These are phyloP conservation scores for Calypte anna DNA, from an alignment of 2,113 vertebrate species.

Conservation along the genomic window DNA sequence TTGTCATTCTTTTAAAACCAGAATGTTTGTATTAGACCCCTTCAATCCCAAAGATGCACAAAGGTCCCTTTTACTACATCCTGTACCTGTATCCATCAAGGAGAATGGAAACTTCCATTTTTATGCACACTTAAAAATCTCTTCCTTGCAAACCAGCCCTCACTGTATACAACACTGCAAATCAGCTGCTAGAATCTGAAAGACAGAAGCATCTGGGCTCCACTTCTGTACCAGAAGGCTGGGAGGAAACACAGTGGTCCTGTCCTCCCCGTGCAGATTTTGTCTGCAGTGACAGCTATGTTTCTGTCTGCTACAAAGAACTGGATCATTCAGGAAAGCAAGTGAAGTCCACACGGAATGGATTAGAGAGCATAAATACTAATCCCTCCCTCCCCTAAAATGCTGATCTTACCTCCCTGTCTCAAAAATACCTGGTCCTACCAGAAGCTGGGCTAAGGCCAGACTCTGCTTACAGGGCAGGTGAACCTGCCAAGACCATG, in stretches of 20 bases:
- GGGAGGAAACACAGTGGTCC: background rate
- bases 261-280: background rate
- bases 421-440: background rate
- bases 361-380: background rate
- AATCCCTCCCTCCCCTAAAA: background rate
- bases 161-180: background rate
- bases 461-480: background rate
- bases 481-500: background rate
- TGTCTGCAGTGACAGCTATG: background rate
- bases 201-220: background rate
- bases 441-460: background rate
- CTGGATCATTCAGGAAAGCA: background rate
- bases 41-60: background rate
- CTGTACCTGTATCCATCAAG: background rate
- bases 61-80: background rate
- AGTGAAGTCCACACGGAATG: background rate
- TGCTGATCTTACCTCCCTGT: background rate
- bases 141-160: background rate
- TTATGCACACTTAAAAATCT: background rate
- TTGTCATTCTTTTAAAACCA: background rate
- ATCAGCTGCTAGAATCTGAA: background rate
- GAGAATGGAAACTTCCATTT: background rate
- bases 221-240: background rate
- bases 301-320: background rate
- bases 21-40: background rate